phyloP scores from a whole-genome alignment of 2,113 vertebrate genomes.

The Centropristis striata region DNA sequence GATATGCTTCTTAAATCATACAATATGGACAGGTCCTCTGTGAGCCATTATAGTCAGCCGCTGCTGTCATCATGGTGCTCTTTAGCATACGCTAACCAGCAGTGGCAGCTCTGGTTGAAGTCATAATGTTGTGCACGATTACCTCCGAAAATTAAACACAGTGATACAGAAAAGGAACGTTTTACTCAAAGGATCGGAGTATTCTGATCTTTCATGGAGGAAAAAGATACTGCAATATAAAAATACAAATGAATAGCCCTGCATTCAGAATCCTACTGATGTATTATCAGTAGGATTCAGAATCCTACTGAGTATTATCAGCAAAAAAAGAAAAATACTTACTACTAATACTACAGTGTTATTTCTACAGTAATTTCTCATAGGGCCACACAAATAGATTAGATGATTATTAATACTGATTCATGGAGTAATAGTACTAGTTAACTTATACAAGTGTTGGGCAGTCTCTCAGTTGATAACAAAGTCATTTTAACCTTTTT shows the following conservation, averaged over 20 bases:
- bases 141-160: constrained; percentile 33
- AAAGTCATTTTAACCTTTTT: no score
- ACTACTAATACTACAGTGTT: no score
- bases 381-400: not conserved
- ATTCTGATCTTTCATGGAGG: not conserved
- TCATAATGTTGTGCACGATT: constrained; percentile 47
- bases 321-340: not conserved
- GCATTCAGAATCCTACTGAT: not conserved
- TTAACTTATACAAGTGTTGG: no score
- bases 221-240: not conserved
- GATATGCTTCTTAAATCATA: constrained; percentile 82
- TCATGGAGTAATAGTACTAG: not conserved
- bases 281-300: no score
- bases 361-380: not conserved
- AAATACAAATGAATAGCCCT: not conserved
- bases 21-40: constrained; percentile 80
- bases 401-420: not conserved
- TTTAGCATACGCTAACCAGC: constrained; percentile 67
- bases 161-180: not conserved
- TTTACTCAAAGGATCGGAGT: not conserved
- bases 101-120: constrained; percentile 46
- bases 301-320: not conserved
- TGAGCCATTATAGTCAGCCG: constrained; percentile 67
- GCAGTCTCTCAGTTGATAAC: no score
- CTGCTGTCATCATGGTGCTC: constrained; percentile 64